A percentile compares a stretch with the other conserved stretches of the same genome.
Evolutionary conservation across 1,140 invertebrate genomes (phyloP).

Genomic region (Heterodera carotae): DNA sequence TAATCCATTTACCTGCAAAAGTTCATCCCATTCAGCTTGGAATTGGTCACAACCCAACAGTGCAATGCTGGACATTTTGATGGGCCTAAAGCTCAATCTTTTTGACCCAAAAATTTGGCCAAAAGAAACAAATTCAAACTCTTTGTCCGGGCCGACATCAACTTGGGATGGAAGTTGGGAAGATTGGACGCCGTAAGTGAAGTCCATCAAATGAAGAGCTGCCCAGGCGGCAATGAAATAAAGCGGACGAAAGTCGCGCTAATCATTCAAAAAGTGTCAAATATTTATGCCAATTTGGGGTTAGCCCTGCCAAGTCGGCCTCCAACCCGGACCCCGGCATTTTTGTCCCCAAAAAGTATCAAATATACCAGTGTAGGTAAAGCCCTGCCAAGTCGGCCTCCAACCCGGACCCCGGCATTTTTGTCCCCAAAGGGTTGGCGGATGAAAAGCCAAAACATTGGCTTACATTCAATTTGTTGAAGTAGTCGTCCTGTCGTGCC

Average conservation of each 20-base stretch:
- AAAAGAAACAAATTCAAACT: background rate
- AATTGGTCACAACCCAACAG: conserved; percentile 43
- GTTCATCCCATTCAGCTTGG: conserved; percentile 40
- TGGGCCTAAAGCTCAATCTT: conserved; percentile 28
- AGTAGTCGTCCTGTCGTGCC: conserved; percentile 35
- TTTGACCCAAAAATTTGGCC: background rate
- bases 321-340: no score
- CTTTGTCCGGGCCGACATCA: conserved; percentile 25
- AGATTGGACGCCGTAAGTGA: conserved; percentile 40
- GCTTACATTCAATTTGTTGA: conserved; percentile 25
- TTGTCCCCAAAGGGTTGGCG: no score
- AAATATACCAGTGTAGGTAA: no score
- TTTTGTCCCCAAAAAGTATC: no score
- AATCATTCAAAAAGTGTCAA: conserved; percentile 16
- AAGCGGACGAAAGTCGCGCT: conserved; percentile 16
- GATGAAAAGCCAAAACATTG: no score
- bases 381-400: no score
- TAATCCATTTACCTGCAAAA: conserved; percentile 34
- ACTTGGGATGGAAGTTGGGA: conserved; percentile 39
- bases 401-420: no score
- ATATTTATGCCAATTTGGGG: no score
- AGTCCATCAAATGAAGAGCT: conserved; percentile 50
- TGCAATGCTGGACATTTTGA: conserved; percentile 36
- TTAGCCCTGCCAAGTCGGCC: no score
- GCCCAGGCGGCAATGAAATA: conserved; percentile 41